Base-by-base conservation (phyloP, 1,140 invertebrate genomes). In the Drosophila seguyi region DNA sequence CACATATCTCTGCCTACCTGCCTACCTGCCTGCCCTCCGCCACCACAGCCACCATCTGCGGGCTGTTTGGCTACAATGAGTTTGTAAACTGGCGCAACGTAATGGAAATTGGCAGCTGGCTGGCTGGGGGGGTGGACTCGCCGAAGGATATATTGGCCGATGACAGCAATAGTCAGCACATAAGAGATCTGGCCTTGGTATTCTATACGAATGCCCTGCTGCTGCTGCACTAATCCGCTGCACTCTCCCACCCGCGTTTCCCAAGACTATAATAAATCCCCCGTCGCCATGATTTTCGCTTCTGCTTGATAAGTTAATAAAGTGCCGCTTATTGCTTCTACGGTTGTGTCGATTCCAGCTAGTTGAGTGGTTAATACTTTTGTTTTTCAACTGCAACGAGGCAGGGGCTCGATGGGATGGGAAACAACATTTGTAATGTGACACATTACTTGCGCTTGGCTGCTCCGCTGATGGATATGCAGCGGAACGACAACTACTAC, bases 71-170 rank as follows among this genome's bases (percentile, higher is more conserved):
- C 11, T 92, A 75, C 66, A 87, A 81, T 53, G 90, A 92, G 80
- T 91, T 92, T 60, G 68, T 92, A 44, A 92, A 92, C 69, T 90
- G 86, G 90, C 82, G 78, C 29, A 91, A 85, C 65, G 76, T 83
- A 67, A 78, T 88, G 60, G 88, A 84, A 78, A 74, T 91, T 61
- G 81, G 69, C 65, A 91, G 72, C 71, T 91, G 88, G 88, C 75
- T 77, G 42, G 50, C 20, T n/a, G 50, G 50, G 52, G 73, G 61
- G 31, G 75, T 60, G 22, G 41, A 44, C 0, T n/a, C n/a, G 20
- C 27, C 38, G 38, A 39, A 53, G 39, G 38, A 57, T 60, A 61
- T 42, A 61, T 65, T 65, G 18, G 48, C 61, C 29, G 63, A 81
- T 45, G 59, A 52, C 34, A 56, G 45, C 16, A 56, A 63, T 59